Evolutionary conservation across 2,888 invertebrate genomes (phyloP).

Genomic region (Ornithoptera priamus): DNA sequence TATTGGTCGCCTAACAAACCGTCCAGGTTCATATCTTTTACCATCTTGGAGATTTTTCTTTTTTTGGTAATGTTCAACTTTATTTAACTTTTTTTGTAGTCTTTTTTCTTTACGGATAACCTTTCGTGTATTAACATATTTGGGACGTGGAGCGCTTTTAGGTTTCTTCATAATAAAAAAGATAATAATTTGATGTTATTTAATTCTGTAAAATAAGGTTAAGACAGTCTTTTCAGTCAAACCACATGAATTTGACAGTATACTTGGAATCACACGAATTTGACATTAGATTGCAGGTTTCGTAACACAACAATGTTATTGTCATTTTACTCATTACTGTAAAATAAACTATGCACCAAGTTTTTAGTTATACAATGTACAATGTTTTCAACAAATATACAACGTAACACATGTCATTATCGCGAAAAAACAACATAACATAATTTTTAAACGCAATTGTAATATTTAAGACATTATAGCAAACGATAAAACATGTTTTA

Average conservation of each 20-base stretch:
- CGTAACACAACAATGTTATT: too few species aligned
- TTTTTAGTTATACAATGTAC: too few species aligned
- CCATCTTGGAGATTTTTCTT: constrained; percentile 49
- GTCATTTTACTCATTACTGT: too few species aligned
- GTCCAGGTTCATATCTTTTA: constrained; percentile 49
- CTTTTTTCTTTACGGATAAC: constrained; percentile 86
- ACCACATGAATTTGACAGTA: constrained; percentile 8
- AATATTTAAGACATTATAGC: too few species aligned
- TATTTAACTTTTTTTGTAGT: constrained; percentile 82
- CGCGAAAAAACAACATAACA: too few species aligned
- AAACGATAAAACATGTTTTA: too few species aligned
- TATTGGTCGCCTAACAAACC: constrained; percentile 61
- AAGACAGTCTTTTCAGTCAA: background rate
- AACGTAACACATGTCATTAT: too few species aligned
- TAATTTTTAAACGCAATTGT: too few species aligned
- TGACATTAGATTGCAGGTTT: background rate
- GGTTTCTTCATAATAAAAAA: constrained; percentile 54
- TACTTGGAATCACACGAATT: background rate
- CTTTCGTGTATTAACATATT: constrained; percentile 79
- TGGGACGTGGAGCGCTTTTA: constrained; percentile 39
- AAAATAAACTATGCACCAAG: too few species aligned
- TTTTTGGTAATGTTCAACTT: constrained; percentile 66
- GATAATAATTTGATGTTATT: too few species aligned
- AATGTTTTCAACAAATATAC: too few species aligned
- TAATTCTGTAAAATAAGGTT: background rate